phyloP scores from a whole-genome alignment of 2,797 vertebrate genomes.

The Neomorphus geoffroyi region DNA sequence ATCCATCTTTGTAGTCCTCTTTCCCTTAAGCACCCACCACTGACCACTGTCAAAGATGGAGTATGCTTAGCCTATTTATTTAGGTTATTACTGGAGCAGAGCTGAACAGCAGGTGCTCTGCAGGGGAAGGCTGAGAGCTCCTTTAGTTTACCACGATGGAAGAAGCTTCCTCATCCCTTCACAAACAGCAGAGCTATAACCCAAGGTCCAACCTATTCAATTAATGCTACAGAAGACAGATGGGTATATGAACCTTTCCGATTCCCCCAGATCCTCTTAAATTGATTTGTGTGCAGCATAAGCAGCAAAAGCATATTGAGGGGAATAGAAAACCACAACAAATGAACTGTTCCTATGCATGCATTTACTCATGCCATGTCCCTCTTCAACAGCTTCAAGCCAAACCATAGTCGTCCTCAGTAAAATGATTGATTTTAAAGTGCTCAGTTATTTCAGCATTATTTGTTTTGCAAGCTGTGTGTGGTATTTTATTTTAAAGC shows the following conservation, averaged over 20 bases:
- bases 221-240: neutral
- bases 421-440: constrained; percentile 41
- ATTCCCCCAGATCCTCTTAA: neutral
- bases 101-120: neutral
- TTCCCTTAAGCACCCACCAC: neutral
- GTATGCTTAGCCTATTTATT: neutral
- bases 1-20: neutral
- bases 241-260: neutral
- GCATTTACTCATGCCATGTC: neutral
- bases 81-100: neutral
- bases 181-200: neutral
- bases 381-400: neutral
- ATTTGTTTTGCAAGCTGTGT: constrained; percentile 14
- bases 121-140: neutral
- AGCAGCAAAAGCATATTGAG: neutral
- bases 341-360: constrained; percentile 18
- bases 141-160: neutral
- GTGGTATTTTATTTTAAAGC: constrained; percentile 43
- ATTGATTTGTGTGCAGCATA: neutral
- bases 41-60: neutral
- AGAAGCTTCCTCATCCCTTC: neutral
- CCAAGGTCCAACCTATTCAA: neutral
- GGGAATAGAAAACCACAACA: neutral
- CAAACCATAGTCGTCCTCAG: neutral
- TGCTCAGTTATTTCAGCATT: constrained; percentile 35